Evolutionary conservation across 2,888 invertebrate species (phyloP).

Genomic region (Timandra comae): DNA sequence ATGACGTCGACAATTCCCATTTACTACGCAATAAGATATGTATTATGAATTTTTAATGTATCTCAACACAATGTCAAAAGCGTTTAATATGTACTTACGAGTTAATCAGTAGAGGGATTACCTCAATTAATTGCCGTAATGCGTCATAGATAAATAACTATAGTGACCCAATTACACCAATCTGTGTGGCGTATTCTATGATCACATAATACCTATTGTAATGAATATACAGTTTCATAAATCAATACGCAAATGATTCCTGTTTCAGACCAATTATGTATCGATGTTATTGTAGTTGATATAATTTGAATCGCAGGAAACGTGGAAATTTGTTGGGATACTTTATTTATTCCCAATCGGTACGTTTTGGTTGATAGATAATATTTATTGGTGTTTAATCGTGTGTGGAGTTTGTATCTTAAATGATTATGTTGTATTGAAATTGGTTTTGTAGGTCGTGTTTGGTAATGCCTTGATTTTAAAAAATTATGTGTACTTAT

Average conservation of each 20-base stretch:
- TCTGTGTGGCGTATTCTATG: conserved; percentile 7
- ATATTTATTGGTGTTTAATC: conserved; percentile 1
- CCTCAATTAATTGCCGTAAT: conserved; percentile 3
- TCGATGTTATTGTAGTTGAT: conserved; percentile 9
- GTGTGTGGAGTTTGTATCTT: not conserved
- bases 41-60: no score
- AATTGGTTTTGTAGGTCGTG: no score
- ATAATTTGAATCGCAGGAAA: conserved; percentile 6
- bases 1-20: no score
- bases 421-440: not conserved
- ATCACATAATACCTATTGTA: conserved; percentile 12
- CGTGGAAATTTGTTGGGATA: conserved; percentile 6
- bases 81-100: not conserved
- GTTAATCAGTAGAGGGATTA: not conserved
- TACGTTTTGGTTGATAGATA: no score
- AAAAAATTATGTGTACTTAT: no score
- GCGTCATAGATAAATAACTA: conserved; percentile 4
- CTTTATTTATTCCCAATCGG: conserved; percentile 6
- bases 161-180: conserved; percentile 8
- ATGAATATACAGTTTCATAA: conserved; percentile 9
- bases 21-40: no score
- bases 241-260: conserved; percentile 15
- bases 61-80: no score
- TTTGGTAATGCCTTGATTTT: no score
- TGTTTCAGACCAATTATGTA: conserved; percentile 14